Evolutionary conservation across 2,888 invertebrate genomes (phyloP), one percentile per base, ranked within the genome.

Genomic region (Polymixis lichenea): DNA sequence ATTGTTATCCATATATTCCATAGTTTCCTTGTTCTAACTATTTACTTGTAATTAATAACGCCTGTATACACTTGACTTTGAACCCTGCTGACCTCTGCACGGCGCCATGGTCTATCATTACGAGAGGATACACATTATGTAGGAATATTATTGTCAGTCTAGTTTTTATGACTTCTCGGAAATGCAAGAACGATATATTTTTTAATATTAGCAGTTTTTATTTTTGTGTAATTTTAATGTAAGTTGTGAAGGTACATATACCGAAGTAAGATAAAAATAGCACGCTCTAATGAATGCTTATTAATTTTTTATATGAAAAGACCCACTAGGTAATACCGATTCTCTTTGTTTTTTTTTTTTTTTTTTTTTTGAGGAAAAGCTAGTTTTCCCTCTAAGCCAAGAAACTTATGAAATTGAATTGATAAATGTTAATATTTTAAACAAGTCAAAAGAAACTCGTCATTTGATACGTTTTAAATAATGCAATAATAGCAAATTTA

Each of bases 51-150:
- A 60, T 65, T 71, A 78, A 38, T 53, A 78, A 13, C 43, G 53
- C 68, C 51, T 67, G 15, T 28, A n/a, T 28, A 46, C 32, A 43
- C 69, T 77, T 71, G 83, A 73, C 82, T 80, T 83, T 83, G 82
- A 83, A 71, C 83, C 51, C 25, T 53, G 51, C 67, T 56, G 76
- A 71, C 70, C 83, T 65, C 56, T 28, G 2, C 13, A 28, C 28
- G 28, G 56, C 56, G 51, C 56, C 58, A 62, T 55, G 38, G 32
- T 77, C 19, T 68, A 28, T 73, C 28, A 74, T 74, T 74, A 80
- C 38, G 32, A 49, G 17, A n/a, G 32, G 25, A 73, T 55, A 69
- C 69, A 79, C 49, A 69, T 32, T 67, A 11, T 3, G 17, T 4
- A n/a, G 56, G 25, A 25, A 32, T 46, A 22, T 49, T 43, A 55